Evolutionary conservation across 2,888 invertebrate species (phyloP).

Genomic region (Lepeophtheirus nordmannii): DNA sequence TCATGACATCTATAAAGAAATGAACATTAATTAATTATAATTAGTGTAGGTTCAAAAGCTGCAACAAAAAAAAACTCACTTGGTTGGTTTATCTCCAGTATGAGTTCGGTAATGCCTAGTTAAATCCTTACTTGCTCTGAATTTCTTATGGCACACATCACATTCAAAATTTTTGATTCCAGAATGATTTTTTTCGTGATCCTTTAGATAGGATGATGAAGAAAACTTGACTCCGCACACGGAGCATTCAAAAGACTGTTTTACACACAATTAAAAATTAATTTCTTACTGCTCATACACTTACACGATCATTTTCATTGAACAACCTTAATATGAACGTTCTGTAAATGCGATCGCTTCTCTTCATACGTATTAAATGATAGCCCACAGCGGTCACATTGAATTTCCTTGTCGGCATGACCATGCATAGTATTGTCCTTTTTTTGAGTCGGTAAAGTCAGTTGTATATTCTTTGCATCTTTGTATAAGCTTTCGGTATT

Average conservation of each 20-base stretch:
- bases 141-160: not conserved
- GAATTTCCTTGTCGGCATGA: not conserved
- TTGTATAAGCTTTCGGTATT: too few species aligned
- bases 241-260: not conserved
- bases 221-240: not conserved
- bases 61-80: not conserved
- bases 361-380: not conserved
- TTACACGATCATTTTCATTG: not conserved
- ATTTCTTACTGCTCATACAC: too few species aligned
- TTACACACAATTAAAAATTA: not conserved
- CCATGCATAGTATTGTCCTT: not conserved
- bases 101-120: not conserved
- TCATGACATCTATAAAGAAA: conserved; percentile 13
- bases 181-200: not conserved
- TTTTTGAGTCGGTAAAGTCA: not conserved
- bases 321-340: not conserved
- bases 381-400: not conserved
- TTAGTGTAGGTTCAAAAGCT: not conserved
- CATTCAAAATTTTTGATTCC: not conserved
- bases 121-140: not conserved
- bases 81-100: not conserved
- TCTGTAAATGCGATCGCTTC: not conserved
- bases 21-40: not conserved
- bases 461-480: not conserved
- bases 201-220: not conserved